Conservation (phyloP, 2,888 invertebrate species). For the Tricholauxania praeusta region DNA sequence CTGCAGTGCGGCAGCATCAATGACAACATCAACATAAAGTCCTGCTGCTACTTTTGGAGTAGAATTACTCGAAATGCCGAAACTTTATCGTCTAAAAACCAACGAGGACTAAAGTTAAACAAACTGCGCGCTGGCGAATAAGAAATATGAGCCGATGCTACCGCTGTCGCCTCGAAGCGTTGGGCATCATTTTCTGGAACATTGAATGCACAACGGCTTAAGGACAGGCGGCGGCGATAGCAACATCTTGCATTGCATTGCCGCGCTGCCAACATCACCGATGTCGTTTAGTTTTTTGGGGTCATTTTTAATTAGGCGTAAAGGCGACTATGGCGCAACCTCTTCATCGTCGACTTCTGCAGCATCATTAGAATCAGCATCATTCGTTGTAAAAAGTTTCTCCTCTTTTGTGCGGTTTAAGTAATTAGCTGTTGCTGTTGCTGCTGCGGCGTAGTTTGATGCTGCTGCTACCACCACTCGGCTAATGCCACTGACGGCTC, state of each 20-base stretch:
- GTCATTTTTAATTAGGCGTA: slow-evolving; percentile 36
- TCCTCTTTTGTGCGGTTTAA: slow-evolving; percentile 23
- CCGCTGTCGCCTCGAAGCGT: neutral
- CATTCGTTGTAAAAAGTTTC: slow-evolving; percentile 18
- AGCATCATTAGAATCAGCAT: neutral
- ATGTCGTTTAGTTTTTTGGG: slow-evolving; percentile 3
- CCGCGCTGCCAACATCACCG: neutral
- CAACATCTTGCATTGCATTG: neutral
- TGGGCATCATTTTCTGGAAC: slow-evolving; percentile 26
- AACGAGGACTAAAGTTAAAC: neutral
- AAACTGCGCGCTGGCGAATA: neutral
- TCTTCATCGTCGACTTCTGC: neutral
- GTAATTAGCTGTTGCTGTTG: slow-evolving; percentile 26
- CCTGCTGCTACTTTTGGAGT: neutral
- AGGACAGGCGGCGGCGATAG: neutral
- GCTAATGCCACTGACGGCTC: slow-evolving; percentile 25
- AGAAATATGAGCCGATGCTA: slow-evolving; percentile 4
- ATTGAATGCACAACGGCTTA: slow-evolving; percentile 16
- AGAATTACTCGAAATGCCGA: slow-evolving; percentile 10
- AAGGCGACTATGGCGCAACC: neutral
- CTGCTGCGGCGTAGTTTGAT: too few species aligned
- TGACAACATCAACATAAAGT: too few species aligned
- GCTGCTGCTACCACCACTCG: too few species aligned
- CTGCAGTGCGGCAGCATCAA: too few species aligned
- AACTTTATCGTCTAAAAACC: slow-evolving; percentile 23